phyloP scores from a whole-genome alignment of 2,797 vertebrate genomes.

The Sebastes baramenuke region DNA sequence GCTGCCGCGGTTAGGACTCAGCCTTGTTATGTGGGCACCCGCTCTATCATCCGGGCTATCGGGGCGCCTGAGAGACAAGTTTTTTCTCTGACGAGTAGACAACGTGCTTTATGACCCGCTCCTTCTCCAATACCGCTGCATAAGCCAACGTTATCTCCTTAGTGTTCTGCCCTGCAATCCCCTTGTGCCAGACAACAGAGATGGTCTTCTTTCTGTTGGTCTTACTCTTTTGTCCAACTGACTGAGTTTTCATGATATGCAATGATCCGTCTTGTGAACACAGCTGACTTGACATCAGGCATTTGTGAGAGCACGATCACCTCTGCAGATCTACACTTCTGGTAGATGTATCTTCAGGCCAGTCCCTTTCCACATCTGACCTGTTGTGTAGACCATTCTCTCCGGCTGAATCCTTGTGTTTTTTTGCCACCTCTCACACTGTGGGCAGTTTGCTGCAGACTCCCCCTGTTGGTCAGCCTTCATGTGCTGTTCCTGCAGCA shows the following conservation, averaged over 20 bases:
- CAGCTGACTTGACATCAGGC: background rate
- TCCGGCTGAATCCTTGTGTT: background rate
- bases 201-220: too few species aligned
- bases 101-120: background rate
- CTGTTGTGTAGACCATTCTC: background rate
- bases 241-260: background rate
- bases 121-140: background rate
- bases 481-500: too few species aligned
- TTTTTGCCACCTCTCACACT: background rate
- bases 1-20: too few species aligned
- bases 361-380: background rate
- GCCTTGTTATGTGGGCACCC: background rate
- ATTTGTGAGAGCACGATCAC: background rate
- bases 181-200: too few species aligned
- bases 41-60: too few species aligned
- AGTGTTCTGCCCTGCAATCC: too few species aligned
- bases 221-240: too few species aligned
- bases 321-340: background rate
- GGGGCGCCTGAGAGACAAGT: background rate
- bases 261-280: background rate
- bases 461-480: too few species aligned
- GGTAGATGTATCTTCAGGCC: background rate
- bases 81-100: background rate
- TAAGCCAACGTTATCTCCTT: background rate
- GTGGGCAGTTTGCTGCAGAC: background rate